These are phyloP conservation scores for Halichoeres trimaculatus DNA, from an alignment of 2,113 vertebrate species.

Conservation along the genomic window DNA sequence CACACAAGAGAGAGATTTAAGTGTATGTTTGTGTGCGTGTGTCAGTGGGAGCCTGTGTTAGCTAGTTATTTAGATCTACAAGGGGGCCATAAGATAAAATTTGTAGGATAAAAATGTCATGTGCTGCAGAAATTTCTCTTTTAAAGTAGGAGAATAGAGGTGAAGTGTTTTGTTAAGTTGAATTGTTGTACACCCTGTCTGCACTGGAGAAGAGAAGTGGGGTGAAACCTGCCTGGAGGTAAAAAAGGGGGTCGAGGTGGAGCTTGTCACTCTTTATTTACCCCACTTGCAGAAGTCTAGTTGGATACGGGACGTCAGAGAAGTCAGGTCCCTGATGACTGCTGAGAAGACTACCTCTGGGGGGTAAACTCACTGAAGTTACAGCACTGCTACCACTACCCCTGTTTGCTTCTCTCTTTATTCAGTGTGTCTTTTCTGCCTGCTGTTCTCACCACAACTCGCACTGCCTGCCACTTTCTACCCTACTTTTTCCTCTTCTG, in stretches of 20 bases:
- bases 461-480: neutral
- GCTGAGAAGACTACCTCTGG: slow-evolving; percentile 57
- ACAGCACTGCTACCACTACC: slow-evolving; percentile 48
- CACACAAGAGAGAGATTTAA: slow-evolving; percentile 54
- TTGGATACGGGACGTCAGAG: slow-evolving; percentile 59
- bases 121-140: neutral
- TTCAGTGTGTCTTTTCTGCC: slow-evolving; percentile 20
- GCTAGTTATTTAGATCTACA: slow-evolving; percentile 55
- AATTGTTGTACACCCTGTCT: slow-evolving; percentile 17
- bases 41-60: slow-evolving; percentile 11
- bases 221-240: slow-evolving; percentile 57
- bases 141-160: slow-evolving; percentile 4
- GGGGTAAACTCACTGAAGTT: slow-evolving; percentile 60
- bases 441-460: slow-evolving; percentile 21
- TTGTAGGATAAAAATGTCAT: neutral
- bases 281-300: slow-evolving; percentile 67
- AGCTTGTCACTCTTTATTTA: slow-evolving; percentile 76
- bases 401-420: slow-evolving; percentile 34
- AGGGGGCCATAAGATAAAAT: slow-evolving; percentile 52
- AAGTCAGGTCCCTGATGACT: slow-evolving; percentile 69
- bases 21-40: slow-evolving; percentile 49
- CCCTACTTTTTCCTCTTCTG: neutral
- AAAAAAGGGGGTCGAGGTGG: slow-evolving; percentile 7
- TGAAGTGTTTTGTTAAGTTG: slow-evolving; percentile 21
- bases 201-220: slow-evolving; percentile 22